phyloP scores from a whole-genome alignment of 2,888 invertebrate genomes.

The Drosophila ezoana region DNA sequence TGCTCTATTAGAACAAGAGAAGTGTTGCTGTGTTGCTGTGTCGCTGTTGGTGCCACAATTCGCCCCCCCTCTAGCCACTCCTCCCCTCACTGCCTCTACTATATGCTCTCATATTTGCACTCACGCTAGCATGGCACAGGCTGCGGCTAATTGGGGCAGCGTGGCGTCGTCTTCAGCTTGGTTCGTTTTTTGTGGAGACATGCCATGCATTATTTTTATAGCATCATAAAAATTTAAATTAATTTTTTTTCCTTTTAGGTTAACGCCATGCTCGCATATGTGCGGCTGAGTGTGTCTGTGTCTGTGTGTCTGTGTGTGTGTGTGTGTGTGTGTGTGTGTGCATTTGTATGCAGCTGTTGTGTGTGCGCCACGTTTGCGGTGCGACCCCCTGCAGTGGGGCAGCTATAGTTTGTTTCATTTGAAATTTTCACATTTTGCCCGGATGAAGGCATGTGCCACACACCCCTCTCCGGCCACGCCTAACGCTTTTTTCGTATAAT shows the following conservation, averaged over 20 bases:
- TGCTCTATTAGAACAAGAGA: too few relatives aligned
- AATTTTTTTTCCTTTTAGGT: slow-evolving; percentile 58
- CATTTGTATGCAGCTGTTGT: slow-evolving; percentile 59
- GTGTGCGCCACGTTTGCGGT: background rate
- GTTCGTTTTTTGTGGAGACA: slow-evolving; percentile 27
- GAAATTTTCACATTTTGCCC: slow-evolving; percentile 25
- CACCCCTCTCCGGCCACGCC: slow-evolving; percentile 13
- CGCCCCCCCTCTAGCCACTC: background rate
- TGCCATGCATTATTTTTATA: slow-evolving; percentile 74
- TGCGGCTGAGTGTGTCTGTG: slow-evolving; percentile 22
- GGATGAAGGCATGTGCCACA: slow-evolving; percentile 16
- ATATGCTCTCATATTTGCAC: slow-evolving; percentile 18
- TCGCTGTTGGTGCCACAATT: too few relatives aligned
- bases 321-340: slow-evolving; percentile 18
- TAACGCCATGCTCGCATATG: slow-evolving; percentile 3
- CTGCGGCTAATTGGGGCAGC: slow-evolving; percentile 68
- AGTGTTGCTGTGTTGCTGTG: too few relatives aligned
- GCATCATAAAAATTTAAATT: slow-evolving; percentile 77
- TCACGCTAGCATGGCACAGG: slow-evolving; percentile 48
- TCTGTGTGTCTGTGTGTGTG: background rate
- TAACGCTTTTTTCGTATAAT: slow-evolving; percentile 19
- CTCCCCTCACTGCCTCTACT: background rate
- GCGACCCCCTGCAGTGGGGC: slow-evolving; percentile 22
- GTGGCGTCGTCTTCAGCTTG: slow-evolving; percentile 47
- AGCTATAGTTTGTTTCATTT: slow-evolving; percentile 49